Base-by-base conservation (phyloP, 2,888 invertebrate species). In the Linhomoeus sp. region DNA sequence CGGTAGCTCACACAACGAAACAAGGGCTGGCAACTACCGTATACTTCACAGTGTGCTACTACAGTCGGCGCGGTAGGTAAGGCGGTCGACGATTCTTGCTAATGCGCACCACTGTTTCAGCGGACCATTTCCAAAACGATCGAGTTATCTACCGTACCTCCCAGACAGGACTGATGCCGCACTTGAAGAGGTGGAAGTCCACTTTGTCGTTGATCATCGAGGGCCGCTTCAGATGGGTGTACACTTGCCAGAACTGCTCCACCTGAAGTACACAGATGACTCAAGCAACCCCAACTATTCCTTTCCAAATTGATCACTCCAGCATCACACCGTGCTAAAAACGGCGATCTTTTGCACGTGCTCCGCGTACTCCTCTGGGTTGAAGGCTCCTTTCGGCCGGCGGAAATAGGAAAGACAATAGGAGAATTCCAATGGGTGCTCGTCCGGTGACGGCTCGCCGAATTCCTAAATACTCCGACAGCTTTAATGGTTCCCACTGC, bases 131-230 rank as follows among this genome's bases (percentile, higher is more conserved):
- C n/a, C n/a, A n/a, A n/a, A n/a, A n/a, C n/a, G n/a, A n/a, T n/a
- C n/a, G n/a, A n/a, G n/a, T n/a, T n/a, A n/a, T n/a, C n/a, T 14
- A 43, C 58, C 67, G 60, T 59, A 75, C 77, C 69, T 97, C 97
- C 97, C 94, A 97, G 83, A 97, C 92, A 23, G 94, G 94, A 67
- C 87, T 85, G 61, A 97, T 90, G 56, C 92, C 94, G 60, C 87
- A 77, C 74, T 94, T 94, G 70, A 97, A 97, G 51, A 97, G 75
- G 69, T 92, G 92, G 62, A 90, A 78, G 70, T 94, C 90, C 61
- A 86, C 70, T 61, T 85, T 84, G 20, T 84, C 81, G 40, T 81
- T 79, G 58, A 94, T 74, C 61, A 92, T 85, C 48, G 81, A 78
- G 45, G 92, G 84, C 60, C 88, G 76, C 55, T 80, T 76, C 61